Percentiles rank a stretch among this genome's conserved stretches.
Conservation (phyloP, 1,140 invertebrate genomes). For the Camponotus floridanus region DNA sequence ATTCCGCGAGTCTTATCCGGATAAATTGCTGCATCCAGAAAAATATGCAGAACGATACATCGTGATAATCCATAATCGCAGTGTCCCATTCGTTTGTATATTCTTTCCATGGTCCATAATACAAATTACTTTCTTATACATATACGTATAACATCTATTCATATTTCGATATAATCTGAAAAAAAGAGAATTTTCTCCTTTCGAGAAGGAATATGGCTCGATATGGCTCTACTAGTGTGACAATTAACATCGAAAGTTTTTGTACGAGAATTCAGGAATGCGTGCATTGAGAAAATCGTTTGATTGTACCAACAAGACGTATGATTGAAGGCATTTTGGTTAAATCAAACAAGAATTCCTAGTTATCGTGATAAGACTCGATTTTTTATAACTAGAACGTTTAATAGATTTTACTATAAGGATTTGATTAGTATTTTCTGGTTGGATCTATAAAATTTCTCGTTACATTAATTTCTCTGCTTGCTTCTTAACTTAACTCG, state of each 20-base stretch:
- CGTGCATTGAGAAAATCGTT: no score
- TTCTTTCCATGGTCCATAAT: not conserved
- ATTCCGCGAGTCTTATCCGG: constrained; percentile 25
- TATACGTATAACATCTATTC: no score
- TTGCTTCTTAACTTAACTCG: no score
- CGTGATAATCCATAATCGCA: constrained; percentile 18
- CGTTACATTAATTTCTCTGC: no score
- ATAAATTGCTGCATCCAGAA: constrained; percentile 7
- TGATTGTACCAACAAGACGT: no score
- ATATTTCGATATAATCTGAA: not conserved
- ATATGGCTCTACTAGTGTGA: not conserved
- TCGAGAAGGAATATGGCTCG: not conserved
- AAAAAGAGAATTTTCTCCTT: not conserved
- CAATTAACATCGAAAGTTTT: not conserved
- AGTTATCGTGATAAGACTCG: no score
- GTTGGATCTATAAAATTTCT: no score
- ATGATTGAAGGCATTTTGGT: no score
- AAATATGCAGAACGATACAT: constrained; percentile 29
- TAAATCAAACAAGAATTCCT: no score
- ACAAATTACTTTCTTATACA: not conserved
- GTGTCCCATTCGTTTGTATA: not conserved
- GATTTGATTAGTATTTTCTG: no score
- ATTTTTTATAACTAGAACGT: no score
- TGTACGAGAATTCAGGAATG: not conserved
- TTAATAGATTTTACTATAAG: no score